phyloP scores from a whole-genome alignment of 2,113 vertebrate genomes.

The Macquaria ambigua region DNA sequence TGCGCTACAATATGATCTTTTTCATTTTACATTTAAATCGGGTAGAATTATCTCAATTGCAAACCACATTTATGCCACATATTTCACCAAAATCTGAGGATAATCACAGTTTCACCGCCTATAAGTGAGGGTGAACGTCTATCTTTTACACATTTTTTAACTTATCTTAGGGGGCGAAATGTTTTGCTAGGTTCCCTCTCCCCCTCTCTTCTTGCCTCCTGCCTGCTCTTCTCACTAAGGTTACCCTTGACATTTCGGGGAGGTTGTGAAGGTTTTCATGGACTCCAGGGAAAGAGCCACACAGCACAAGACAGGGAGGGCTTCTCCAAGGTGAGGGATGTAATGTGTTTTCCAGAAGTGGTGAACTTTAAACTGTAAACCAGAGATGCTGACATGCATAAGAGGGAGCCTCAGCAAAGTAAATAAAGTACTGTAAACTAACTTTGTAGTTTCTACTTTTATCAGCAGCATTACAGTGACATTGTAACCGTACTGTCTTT shows the following conservation, averaged over 20 bases:
- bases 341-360: slow-evolving; percentile 70
- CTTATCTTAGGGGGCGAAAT: slow-evolving; percentile 4
- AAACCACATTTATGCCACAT: neutral
- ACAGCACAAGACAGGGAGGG: slow-evolving; percentile 41
- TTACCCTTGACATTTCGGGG: slow-evolving; percentile 68
- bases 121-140: neutral
- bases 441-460: neutral
- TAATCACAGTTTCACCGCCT: neutral
- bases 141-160: neutral
- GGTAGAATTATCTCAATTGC: neutral
- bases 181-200: slow-evolving; percentile 5
- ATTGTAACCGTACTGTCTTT: neutral
- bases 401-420: slow-evolving; percentile 14
- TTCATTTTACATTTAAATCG: neutral
- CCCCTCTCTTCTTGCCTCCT: slow-evolving; percentile 21
- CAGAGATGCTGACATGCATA: slow-evolving; percentile 42
- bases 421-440: slow-evolving; percentile 28
- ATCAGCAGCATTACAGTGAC: neutral
- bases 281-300: slow-evolving; percentile 58
- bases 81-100: neutral
- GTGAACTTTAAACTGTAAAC: slow-evolving; percentile 62
- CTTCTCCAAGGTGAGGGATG: slow-evolving; percentile 52
- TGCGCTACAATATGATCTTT: neutral
- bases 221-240: slow-evolving; percentile 60
- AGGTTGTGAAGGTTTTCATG: slow-evolving; percentile 64